Conservation (phyloP, 2,113 vertebrate species). For the Cromileptes altivelis region DNA sequence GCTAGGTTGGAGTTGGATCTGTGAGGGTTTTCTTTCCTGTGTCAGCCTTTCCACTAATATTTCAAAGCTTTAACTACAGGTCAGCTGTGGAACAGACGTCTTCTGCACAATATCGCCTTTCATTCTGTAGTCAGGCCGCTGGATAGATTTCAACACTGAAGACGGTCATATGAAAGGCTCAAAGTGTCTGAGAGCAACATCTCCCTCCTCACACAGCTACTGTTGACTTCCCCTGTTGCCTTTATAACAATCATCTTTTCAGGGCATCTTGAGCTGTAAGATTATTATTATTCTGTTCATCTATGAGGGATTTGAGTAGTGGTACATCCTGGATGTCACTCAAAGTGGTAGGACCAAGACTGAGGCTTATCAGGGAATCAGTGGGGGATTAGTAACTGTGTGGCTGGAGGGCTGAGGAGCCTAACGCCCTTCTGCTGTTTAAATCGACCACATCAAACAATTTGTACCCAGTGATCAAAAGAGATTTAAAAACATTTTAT, state of each 20-base stretch:
- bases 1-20: conserved; percentile 26
- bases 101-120: conserved; percentile 66
- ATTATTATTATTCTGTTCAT: not conserved
- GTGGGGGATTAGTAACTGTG: no score
- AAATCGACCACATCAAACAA: not conserved
- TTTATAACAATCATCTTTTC: not conserved
- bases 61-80: conserved; percentile 61
- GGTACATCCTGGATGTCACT: not conserved
- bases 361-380: not conserved
- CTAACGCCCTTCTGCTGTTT: not conserved
- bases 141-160: conserved; percentile 38
- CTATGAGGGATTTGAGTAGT: not conserved
- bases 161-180: conserved; percentile 13
- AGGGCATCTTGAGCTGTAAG: not conserved
- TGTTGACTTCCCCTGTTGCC: not conserved
- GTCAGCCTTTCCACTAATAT: conserved; percentile 71
- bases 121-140: conserved; percentile 50
- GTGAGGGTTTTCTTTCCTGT: conserved; percentile 48
- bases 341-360: not conserved
- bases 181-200: not conserved
- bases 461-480: not conserved
- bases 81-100: conserved; percentile 72
- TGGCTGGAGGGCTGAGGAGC: not conserved
- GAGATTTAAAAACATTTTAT: not conserved
- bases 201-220: not conserved